A percentile compares a stretch with the other conserved stretches of the same genome.
phyloP scores from a whole-genome alignment of 2,113 vertebrate species.

The Dinomys branickii region DNA sequence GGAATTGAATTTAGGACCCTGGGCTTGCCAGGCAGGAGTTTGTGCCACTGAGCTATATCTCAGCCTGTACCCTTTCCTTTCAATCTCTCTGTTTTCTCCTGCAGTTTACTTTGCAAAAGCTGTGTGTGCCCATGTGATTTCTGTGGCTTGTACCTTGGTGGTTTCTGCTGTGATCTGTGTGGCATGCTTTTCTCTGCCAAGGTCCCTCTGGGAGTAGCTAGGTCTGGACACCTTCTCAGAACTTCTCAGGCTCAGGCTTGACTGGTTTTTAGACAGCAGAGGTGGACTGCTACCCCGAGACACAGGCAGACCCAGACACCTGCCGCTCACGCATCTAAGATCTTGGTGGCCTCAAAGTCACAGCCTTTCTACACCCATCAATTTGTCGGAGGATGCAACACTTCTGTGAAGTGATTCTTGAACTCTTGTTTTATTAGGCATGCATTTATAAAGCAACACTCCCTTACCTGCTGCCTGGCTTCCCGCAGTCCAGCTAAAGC shows the following conservation, averaged over 20 bases:
- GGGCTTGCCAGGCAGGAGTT: too few species aligned
- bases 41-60: too few species aligned
- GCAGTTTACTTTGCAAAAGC: neutral
- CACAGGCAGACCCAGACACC: neutral
- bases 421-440: neutral
- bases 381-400: neutral
- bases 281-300: neutral
- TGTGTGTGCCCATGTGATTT: neutral
- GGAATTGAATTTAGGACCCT: too few species aligned
- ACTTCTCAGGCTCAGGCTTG: neutral
- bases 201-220: neutral
- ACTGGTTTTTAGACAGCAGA: neutral
- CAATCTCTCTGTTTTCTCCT: neutral
- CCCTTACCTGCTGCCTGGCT: neutral
- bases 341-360: neutral
- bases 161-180: neutral
- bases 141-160: too few species aligned
- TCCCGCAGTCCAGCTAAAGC: too few species aligned
- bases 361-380: neutral
- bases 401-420: neutral
- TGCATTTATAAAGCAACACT: neutral
- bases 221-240: neutral
- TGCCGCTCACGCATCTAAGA: neutral
- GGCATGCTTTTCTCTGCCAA: too few species aligned
- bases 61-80: too few species aligned